Percentiles rank a stretch among this genome's conserved stretches.
These are phyloP conservation scores for Artemia sinica DNA, from an alignment of 2,888 invertebrate species.

Conservation along the genomic window DNA sequence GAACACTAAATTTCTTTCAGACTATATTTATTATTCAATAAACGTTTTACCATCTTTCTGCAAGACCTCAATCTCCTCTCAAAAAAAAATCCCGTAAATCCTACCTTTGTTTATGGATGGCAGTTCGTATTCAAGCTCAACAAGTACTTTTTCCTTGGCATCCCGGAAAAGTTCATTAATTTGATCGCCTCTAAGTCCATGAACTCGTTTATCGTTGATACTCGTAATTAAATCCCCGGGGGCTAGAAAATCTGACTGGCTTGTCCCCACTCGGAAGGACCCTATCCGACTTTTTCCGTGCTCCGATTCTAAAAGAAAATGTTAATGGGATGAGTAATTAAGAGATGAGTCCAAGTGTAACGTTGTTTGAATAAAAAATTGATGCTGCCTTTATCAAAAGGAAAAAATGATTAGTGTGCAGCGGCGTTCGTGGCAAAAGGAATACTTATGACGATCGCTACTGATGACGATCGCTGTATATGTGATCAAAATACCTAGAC, in stretches of 20 bases:
- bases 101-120: not conserved
- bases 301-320: not conserved
- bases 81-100: not conserved
- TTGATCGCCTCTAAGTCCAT: slow-evolving; percentile 11
- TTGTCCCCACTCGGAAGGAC: not conserved
- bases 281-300: not conserved
- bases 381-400: no score
- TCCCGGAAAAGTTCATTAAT: not conserved
- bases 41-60: no score
- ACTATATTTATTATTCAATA: no score
- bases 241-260: slow-evolving; percentile 6
- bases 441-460: no score
- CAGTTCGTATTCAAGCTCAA: slow-evolving; percentile 11
- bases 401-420: no score
- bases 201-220: slow-evolving; percentile 7
- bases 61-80: no score
- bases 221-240: slow-evolving; percentile 1
- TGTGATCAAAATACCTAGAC: no score
- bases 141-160: slow-evolving; percentile 8
- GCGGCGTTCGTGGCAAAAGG: no score
- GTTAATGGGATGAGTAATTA: not conserved
- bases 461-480: no score
- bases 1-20: no score
- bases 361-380: no score
- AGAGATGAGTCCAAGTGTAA: not conserved